These are phyloP conservation scores for Chitala chitala DNA, from an alignment of 2,113 vertebrate species.

Conservation along the genomic window DNA sequence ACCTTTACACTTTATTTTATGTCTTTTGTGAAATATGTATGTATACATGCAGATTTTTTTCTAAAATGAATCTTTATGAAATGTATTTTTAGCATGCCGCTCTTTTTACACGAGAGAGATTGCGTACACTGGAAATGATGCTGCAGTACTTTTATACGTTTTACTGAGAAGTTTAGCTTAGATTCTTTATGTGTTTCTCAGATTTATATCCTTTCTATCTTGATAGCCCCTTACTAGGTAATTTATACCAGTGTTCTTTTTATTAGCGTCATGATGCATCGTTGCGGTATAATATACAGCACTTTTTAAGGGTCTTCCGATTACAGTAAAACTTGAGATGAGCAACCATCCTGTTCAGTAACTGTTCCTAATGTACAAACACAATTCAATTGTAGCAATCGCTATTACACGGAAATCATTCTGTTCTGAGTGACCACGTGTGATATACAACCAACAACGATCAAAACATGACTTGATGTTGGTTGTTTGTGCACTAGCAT, in stretches of 20 bases:
- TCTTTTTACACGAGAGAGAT: constrained; percentile 33
- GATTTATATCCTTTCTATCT: constrained; percentile 17
- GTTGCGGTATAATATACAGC: neutral
- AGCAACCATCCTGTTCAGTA: too few relatives aligned
- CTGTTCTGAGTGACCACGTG: too few relatives aligned
- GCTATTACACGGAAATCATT: too few relatives aligned
- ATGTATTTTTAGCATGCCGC: constrained; percentile 27
- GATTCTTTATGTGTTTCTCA: neutral
- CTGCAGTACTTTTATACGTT: constrained; percentile 23
- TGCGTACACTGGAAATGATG: constrained; percentile 23
- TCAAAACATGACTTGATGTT: too few relatives aligned
- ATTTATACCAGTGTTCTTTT: neutral
- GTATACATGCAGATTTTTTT: constrained; percentile 2
- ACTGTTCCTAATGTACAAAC: too few relatives aligned
- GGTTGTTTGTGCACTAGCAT: too few relatives aligned
- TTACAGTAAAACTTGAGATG: too few relatives aligned
- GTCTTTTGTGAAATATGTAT: neutral
- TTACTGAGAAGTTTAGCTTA: constrained; percentile 23
- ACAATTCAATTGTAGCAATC: too few relatives aligned
- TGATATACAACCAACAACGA: too few relatives aligned
- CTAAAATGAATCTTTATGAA: constrained; percentile 36
- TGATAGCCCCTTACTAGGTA: neutral
- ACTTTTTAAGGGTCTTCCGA: too few relatives aligned
- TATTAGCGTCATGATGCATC: neutral
- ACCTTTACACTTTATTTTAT: neutral